Evolutionary conservation across 2,888 invertebrate genomes (phyloP), one percentile per base, ranked within the genome.

Genomic region (Philopedon plagiatum): DNA sequence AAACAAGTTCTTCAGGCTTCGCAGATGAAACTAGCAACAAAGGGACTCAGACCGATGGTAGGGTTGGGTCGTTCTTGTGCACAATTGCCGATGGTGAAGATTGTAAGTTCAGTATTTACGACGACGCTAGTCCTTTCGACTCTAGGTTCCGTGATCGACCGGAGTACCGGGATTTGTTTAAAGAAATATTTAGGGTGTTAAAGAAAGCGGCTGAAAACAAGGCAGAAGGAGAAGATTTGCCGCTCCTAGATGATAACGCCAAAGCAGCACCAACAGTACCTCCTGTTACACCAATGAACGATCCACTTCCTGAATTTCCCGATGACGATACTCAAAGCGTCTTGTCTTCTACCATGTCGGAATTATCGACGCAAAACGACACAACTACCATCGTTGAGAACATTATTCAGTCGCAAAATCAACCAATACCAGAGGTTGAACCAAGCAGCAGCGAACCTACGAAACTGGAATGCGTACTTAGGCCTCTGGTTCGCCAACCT

Each of bases 21-120:
- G 91, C 92, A 0, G 95, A 95, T 81, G 95, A 95, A 84, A 94
- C 93, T 0, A 92, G 92, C 83, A 94, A 93, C 84, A 94, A 94
- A 82, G 89, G 89, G 1, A 95, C 95, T 3, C 95, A 95, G 82
- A 95, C 95, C 0, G 94, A 94, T 74, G 90, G 89, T 37, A 88
- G 92, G 9, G 91, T 92, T 0, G 94, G 94, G n/a, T 93, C 93
- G 13, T 93, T 94, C 84, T 86, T 95, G 60, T 94, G 94, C 86
- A 93, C 94, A 0, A 94, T 95, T 74, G 93, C 92, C 61, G 94
- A 94, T 81, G 94, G 94, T 9, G 94, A 94, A 78, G 93, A 94
- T 82, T 94, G 94, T 83, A 92, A 93, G 77, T 93, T 94, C 83
- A 94, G 94, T 83, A 94, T 94, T 82, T 95, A 94, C 82, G 92